A percentile compares a stretch with the other conserved stretches of the same genome.
Evolutionary conservation across 2,888 invertebrate species (phyloP).

Genomic region (Orchestes rusci): DNA sequence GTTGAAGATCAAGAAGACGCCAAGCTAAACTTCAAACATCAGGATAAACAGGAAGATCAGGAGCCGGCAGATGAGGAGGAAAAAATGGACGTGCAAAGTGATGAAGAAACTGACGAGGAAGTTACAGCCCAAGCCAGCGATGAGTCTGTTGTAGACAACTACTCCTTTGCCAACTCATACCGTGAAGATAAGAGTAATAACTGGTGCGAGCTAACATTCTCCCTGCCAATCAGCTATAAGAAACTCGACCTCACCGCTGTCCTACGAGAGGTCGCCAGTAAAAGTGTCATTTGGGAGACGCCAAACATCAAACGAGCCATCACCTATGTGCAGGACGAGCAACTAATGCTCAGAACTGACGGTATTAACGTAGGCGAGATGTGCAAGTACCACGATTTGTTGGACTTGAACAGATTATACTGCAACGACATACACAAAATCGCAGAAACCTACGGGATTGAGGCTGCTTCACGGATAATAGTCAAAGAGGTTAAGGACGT

Average conservation of each 20-base stretch:
- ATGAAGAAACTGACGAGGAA: constrained; percentile 9
- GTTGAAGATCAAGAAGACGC: constrained; percentile 50
- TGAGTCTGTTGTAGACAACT: constrained; percentile 35
- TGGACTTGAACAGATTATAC: constrained; percentile 74
- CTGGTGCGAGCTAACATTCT: constrained; percentile 81
- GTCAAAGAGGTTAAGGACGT: constrained; percentile 86
- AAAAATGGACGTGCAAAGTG: constrained; percentile 44
- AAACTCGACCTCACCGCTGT: constrained; percentile 72
- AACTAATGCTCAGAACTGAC: constrained; percentile 78
- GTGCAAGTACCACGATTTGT: constrained; percentile 68
- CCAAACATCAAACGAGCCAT: constrained; percentile 79
- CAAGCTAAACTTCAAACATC: constrained; percentile 40
- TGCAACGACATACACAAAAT: constrained; percentile 93
- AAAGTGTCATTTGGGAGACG: constrained; percentile 72
- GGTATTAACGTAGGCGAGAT: constrained; percentile 92
- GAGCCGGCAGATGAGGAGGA: constrained; percentile 46
- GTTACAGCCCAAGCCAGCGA: constrained; percentile 26
- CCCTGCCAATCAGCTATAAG: constrained; percentile 51
- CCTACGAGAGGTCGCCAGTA: constrained; percentile 60
- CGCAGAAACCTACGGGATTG: constrained; percentile 88
- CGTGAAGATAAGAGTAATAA: constrained; percentile 65
- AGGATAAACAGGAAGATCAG: constrained; percentile 44
- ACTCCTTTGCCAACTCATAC: constrained; percentile 49
- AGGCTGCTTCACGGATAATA: constrained; percentile 87
- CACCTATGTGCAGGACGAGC: constrained; percentile 59